Base-by-base conservation (phyloP, 2,113 vertebrate genomes). In the Tyrannus savana region DNA sequence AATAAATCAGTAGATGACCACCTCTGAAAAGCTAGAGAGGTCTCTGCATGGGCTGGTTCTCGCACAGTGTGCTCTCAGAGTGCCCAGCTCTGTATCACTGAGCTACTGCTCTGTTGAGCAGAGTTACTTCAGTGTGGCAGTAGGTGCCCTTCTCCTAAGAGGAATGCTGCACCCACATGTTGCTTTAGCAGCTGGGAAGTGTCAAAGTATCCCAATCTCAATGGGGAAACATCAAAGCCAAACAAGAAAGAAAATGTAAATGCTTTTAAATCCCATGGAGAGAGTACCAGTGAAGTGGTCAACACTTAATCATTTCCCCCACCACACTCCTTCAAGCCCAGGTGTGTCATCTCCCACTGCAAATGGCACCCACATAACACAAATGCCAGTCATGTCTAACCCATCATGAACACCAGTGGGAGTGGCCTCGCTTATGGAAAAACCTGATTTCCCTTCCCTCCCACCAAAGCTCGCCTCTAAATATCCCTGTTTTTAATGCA, bases 51-150 rank as follows among this genome's bases (percentile, higher is more conserved):
- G 41, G 8, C 17, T 22, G 66, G 17, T 21, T 33, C 25, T 75
- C 35, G 14, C 0, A 0, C 3, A 8, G 14, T 31, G 33, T 19
- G 49, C 49, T 66, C 49, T 56, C 21, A 30, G 53, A 73, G 72
- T 18, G 27, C 25, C 49, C 31, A n/a, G 33, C 28, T 53, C 31
- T 33, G 5, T 62, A 49, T 9, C 41, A 10, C 64, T 12, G 18
- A 69, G 19, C 33, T 50, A 28, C 50, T 72, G 12, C 28, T 35
- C 41, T 18, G 18, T 5, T 46, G 22, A 86, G 37, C 44, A 60
- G 23, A 24, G 12, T 37, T 11, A 24, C 19, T 74, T 41, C 55
- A 74, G 52, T 23, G 55, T 3, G 17, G 47, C 30, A 62, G 30
- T 2, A 12, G 12, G 25, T 46, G 17, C 39, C 37, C 73, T 41